These are phyloP conservation scores for Melanogrammus aeglefinus DNA, from an alignment of 2,797 vertebrate species.

Conservation along the genomic window DNA sequence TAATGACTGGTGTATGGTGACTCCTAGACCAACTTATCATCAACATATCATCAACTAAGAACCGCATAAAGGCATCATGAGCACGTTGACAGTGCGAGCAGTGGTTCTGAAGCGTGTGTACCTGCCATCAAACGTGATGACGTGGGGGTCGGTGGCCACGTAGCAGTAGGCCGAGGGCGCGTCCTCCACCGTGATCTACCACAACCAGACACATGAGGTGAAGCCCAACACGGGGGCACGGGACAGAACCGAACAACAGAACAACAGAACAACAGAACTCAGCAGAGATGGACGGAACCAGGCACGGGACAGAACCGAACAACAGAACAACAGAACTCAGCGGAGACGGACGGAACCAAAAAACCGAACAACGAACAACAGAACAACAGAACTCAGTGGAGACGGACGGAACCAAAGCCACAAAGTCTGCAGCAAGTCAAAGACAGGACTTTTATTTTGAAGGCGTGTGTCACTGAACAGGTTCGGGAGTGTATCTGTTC, in stretches of 20 bases:
- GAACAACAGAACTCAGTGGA: neutral
- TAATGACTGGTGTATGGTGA: neutral
- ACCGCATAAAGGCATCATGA: neutral
- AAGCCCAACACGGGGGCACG: neutral
- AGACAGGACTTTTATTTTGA: neutral
- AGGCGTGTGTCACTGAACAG: too few species aligned
- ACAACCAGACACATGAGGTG: constrained; percentile 27
- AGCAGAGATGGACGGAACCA: too few species aligned
- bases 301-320: too few species aligned
- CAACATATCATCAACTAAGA: neutral
- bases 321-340: neutral
- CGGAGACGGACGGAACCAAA: neutral
- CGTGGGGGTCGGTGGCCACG: constrained; percentile 85
- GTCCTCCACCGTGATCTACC: constrained; percentile 81
- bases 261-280: neutral
- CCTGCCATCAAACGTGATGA: constrained; percentile 90
- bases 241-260: neutral
- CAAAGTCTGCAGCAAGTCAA: too few species aligned
- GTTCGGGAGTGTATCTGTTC: too few species aligned
- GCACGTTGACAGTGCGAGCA: neutral
- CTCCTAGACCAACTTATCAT: neutral
- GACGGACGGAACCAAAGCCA: neutral
- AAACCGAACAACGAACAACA: neutral
- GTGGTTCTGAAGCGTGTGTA: constrained; percentile 55
- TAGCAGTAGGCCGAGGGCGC: constrained; percentile 82